Base-by-base conservation (phyloP, 2,113 vertebrate genomes). In the Nanger granti region DNA sequence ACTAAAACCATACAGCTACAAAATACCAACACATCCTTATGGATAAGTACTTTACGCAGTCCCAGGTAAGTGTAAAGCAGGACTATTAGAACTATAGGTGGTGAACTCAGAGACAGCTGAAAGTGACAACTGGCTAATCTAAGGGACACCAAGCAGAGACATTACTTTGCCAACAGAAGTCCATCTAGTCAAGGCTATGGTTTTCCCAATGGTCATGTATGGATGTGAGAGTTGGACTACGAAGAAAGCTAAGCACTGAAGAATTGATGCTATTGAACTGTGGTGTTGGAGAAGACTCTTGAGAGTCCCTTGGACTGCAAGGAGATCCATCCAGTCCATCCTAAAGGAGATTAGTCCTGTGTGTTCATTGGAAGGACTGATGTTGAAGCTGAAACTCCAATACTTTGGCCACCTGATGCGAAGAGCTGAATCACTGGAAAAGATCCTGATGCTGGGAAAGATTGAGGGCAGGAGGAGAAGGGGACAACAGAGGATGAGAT, bases 1-100 rank as follows among this genome's bases (percentile, higher is more conserved):
- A 54, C 89, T 82, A 82, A 97, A 97, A 85, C 24, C 88, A 60
- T 4, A 14, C 31, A 83, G 76, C 49, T 93, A 85, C 29, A 91
- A 64, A 94, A 96, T 37, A 80, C 90, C 47, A 92, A 49, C 20
- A 57, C 7, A 22, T 55, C 47, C 47, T 59, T 59, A 44, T 1
- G 29, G 28, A 57, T 15, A 26, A 87, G 20, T 62, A 90, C 59
- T 73, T 87, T 55, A 49, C 64, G 17, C 52, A 47, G 55, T 22
- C 57, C 22, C 66, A 57, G 82, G 47, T 69, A 92, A 82, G 76
- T 55, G 62, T 86, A 89, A 4, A 49, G n/a, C 47, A n/a, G 83
- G 55, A 44, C 29, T 17, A 12, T 26, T 10, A 91, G 88, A 85
- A 84, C 54, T 26, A 31, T 0, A 37, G 57, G 3, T 44, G 49